phyloP scores from a whole-genome alignment of 1,140 invertebrate genomes.

The Ceratosolen solmsi region DNA sequence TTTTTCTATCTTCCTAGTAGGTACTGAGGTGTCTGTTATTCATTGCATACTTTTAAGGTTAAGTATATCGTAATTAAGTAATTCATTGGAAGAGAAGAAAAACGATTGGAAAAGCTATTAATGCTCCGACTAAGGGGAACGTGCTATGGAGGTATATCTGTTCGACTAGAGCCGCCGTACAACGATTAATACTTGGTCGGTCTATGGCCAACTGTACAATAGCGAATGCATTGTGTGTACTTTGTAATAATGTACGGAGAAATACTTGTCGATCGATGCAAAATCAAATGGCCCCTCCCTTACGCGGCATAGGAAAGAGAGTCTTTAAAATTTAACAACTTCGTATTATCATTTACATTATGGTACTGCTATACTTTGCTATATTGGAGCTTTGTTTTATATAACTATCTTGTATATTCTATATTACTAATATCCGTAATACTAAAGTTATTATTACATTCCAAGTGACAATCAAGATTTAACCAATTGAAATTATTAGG shows the following conservation, averaged over 20 bases:
- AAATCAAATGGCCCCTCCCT: constrained; percentile 15
- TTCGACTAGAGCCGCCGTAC: constrained; percentile 71
- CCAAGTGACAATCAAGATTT: background rate
- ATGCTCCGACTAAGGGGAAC: constrained; percentile 46
- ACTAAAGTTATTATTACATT: background rate
- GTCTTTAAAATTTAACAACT: constrained; percentile 16
- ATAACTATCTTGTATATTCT: background rate
- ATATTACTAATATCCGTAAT: background rate
- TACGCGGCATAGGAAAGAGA: background rate
- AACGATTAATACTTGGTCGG: constrained; percentile 64
- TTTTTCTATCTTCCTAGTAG: constrained; percentile 59
- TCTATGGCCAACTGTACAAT: constrained; percentile 52
- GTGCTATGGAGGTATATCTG: constrained; percentile 67
- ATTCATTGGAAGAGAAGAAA: constrained; percentile 53
- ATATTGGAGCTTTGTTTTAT: constrained; percentile 12
- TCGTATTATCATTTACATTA: background rate
- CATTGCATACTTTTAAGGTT: constrained; percentile 50
- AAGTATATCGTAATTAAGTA: constrained; percentile 70
- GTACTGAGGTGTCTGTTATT: constrained; percentile 59
- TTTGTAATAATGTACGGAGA: constrained; percentile 21
- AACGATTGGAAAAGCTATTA: constrained; percentile 21
- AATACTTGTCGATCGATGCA: constrained; percentile 38
- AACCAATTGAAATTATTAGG: background rate
- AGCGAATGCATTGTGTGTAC: constrained; percentile 6
- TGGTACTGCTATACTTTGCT: background rate